Evolutionary conservation across 2,113 vertebrate genomes (phyloP).

Genomic region (Campylomormyrus tamandua): DNA sequence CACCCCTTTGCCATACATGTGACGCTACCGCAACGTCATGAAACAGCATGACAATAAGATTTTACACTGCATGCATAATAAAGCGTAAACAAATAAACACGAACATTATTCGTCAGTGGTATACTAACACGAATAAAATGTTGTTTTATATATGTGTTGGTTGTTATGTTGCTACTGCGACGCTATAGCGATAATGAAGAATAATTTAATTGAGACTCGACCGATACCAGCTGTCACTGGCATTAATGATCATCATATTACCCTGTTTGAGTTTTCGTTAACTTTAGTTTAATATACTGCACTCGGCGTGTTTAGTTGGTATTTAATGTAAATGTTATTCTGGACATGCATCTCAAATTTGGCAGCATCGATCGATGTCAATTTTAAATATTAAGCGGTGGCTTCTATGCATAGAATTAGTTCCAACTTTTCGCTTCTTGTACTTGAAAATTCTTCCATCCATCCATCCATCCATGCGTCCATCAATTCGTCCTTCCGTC

Average conservation of each 20-base stretch:
- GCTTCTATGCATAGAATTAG: background rate
- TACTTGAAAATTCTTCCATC: background rate
- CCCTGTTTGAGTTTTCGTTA: background rate
- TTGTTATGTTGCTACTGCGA: background rate
- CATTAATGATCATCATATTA: background rate
- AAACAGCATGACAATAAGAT: background rate
- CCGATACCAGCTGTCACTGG: background rate
- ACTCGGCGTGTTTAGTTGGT: background rate
- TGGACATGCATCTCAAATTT: background rate
- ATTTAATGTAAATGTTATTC: background rate
- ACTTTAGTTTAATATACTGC: background rate
- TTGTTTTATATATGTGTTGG: background rate
- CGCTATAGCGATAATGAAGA: background rate
- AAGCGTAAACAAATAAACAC: background rate
- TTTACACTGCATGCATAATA: background rate
- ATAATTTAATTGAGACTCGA: background rate
- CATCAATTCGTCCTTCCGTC: no score
- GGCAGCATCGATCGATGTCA: background rate
- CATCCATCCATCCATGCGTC: no score
- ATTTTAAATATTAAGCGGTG: background rate
- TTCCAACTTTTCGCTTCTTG: background rate
- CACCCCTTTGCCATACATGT: background rate
- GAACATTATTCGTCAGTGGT: background rate
- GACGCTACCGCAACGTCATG: background rate
- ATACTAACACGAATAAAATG: background rate